Base-by-base conservation (phyloP, 1,140 invertebrate genomes). In the Cotesia vestalis region DNA sequence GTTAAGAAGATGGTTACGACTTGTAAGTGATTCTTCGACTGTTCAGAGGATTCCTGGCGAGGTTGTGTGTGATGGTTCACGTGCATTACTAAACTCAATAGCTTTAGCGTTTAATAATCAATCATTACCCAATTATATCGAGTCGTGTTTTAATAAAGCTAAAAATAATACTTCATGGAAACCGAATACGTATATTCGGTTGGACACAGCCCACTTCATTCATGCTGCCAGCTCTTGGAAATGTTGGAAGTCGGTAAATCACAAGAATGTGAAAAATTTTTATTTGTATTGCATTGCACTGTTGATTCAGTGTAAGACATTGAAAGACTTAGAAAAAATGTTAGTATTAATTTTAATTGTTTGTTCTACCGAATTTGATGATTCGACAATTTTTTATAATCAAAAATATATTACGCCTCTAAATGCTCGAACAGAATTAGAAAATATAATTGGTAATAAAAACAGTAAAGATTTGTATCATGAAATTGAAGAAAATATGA, bases 151-250 rank as follows among this genome's bases (percentile, higher is more conserved):
- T 34, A 34, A 17, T 17, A 60, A 20, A 5, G 27, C 5, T 60
- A 20, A 27, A 34, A 34, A 34, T 60, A 1, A 20, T 20, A 34
- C 14, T 4, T 8, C 59, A 5, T 11, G n/a, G 9, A 60, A 60
- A 27, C 9, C 27, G 27, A 17, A 11, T 60, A 60, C 59, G 11
- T 34, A 60, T 60, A 60, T 60, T 27, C 3, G 59, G 6, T 17
- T 60, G 5, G 59, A 60, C 20, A 34, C 27, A 34, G 59, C 59
- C 6, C 59, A 60, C 27, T 60, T 60, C 5, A 60, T 60, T 5
- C 59, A 60, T 34, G 9, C 27, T 17, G 27, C 11, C 5, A 27
- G 59, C 20, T 11, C 4, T 4, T 60, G 59, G 59, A 34, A 60
- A 27, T 60, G 59, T 34, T 60, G 59, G 59, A 60, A 60, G 59